Conservation (phyloP, 2,797 vertebrate species). For the Babyrousa celebensis region DNA sequence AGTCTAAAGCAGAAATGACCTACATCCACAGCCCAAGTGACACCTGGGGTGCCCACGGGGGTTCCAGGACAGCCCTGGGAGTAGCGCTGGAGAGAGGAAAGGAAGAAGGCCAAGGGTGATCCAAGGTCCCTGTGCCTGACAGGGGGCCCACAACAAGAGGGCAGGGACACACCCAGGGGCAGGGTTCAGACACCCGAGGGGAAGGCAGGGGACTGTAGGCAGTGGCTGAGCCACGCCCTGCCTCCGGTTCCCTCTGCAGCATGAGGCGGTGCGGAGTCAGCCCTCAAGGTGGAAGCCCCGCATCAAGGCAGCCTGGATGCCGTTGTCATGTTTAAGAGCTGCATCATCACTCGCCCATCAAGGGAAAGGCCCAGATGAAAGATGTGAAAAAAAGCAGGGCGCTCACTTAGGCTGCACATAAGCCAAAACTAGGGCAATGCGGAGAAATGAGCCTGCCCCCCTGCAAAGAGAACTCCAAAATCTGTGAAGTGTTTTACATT, state of each 20-base stretch:
- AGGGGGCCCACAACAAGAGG: fast-evolving
- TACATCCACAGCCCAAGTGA: neutral
- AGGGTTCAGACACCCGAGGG: neutral
- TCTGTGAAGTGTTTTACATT: neutral
- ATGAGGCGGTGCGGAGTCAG: neutral
- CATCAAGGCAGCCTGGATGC: neutral
- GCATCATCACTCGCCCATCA: no score
- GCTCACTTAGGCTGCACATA: neutral
- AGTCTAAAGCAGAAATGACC: neutral
- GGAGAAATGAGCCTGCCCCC: neutral
- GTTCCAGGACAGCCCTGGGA: neutral
- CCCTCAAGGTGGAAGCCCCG: neutral
- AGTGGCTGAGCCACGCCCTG: neutral
- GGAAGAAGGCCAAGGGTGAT: neutral
- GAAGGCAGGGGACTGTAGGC: neutral
- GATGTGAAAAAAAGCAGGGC: fast-evolving
- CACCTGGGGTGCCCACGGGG: fast-evolving
- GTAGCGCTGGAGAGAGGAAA: neutral
- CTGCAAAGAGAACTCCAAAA: neutral
- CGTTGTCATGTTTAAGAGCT: no score
- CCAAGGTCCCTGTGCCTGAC: neutral
- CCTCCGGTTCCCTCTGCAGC: neutral
- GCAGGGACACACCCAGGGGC: fast-evolving
- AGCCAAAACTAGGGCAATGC: neutral
- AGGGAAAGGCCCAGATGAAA: neutral